phyloP scores from a whole-genome alignment of 1,140 invertebrate genomes.

The Sinonovacula constricta region DNA sequence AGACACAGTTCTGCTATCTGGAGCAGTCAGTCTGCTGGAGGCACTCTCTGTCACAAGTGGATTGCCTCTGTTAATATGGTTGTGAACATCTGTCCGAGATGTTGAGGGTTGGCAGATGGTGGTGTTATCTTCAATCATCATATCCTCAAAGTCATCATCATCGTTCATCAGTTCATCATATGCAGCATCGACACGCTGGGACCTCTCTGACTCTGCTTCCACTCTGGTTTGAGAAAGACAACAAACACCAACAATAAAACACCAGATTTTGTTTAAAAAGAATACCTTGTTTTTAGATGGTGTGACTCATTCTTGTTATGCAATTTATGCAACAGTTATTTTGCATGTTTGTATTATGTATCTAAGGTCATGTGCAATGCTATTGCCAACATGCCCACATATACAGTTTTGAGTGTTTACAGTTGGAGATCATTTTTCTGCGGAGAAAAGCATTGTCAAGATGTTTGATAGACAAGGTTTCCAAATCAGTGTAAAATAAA shows the following conservation, averaged over 20 bases:
- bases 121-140: conserved; percentile 52
- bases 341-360: not conserved
- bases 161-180: conserved; percentile 62
- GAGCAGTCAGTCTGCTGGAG: not conserved
- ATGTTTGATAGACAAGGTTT: too few relatives aligned
- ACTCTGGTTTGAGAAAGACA: conserved; percentile 21
- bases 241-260: not conserved
- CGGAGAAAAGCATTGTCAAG: not conserved
- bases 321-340: not conserved
- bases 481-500: too few relatives aligned
- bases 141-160: conserved; percentile 58
- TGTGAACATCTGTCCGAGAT: not conserved
- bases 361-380: too few relatives aligned
- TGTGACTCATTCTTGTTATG: not conserved
- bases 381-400: too few relatives aligned
- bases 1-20: not conserved
- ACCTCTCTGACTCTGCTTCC: conserved; percentile 39
- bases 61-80: not conserved
- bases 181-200: conserved; percentile 65
- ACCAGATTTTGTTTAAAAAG: not conserved
- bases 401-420: not conserved
- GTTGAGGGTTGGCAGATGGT: conserved; percentile 5
- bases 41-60: not conserved
- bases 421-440: too few relatives aligned
- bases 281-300: not conserved